Evolutionary conservation across 2,888 invertebrate genomes (phyloP).

Genomic region (Lasioglossum lativentre): DNA sequence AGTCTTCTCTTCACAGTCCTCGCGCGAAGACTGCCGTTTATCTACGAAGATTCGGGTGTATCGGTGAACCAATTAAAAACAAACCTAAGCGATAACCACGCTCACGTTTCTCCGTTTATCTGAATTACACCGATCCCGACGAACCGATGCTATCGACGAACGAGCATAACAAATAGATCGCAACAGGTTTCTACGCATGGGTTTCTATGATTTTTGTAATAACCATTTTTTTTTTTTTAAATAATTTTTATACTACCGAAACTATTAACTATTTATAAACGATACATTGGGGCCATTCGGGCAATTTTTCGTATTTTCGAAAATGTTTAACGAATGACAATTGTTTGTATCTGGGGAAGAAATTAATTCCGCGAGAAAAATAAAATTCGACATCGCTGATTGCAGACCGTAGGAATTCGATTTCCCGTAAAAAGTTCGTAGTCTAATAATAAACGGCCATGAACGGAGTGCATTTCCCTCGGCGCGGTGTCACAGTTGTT

Average conservation of each 20-base stretch:
- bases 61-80: constrained; percentile 2
- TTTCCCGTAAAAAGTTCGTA: background rate
- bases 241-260: no score
- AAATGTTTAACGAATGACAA: no score
- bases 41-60: constrained; percentile 12
- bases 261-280: background rate
- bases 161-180: background rate
- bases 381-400: background rate
- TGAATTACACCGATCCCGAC: background rate
- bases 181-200: background rate
- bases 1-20: background rate
- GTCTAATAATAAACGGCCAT: background rate
- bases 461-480: constrained; percentile 26
- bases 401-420: background rate
- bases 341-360: background rate
- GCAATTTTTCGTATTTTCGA: no score
- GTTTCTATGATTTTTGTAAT: no score
- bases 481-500: constrained; percentile 12
- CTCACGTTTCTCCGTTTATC: constrained; percentile 22
- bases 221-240: no score
- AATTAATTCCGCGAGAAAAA: background rate
- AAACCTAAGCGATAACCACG: background rate
- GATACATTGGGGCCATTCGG: no score
- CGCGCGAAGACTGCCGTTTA: background rate
- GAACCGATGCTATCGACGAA: background rate